Evolutionary conservation across 2,113 vertebrate species (phyloP).

Genomic region (Scartelaos histophorus): DNA sequence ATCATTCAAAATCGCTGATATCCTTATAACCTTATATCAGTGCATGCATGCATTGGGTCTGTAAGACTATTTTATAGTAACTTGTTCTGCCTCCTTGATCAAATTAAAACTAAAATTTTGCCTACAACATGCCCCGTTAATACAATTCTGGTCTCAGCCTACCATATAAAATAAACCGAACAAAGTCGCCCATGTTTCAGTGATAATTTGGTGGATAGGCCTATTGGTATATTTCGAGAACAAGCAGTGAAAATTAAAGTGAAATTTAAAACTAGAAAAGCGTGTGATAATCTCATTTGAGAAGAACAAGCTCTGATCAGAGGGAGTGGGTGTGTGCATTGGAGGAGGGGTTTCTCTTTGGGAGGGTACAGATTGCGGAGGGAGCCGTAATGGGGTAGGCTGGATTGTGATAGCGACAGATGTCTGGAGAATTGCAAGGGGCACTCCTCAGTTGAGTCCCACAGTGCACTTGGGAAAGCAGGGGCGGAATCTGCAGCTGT

Average conservation of each 20-base stretch:
- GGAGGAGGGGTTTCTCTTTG: constrained; percentile 58
- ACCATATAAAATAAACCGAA: neutral
- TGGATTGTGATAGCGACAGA: constrained; percentile 74
- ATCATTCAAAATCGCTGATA: neutral
- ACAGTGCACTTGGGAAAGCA: constrained; percentile 69
- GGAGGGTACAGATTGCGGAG: constrained; percentile 66
- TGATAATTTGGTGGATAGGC: neutral
- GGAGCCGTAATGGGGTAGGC: constrained; percentile 56
- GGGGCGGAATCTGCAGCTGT: constrained; percentile 74
- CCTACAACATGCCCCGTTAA: neutral
- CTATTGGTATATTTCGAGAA: neutral
- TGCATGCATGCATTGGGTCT: neutral
- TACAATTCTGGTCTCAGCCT: neutral
- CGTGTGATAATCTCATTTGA: constrained; percentile 3
- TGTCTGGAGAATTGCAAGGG: constrained; percentile 71
- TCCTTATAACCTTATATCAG: neutral
- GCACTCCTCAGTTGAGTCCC: constrained; percentile 58
- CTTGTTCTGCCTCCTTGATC: too few species aligned
- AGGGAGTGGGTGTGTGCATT: constrained; percentile 38
- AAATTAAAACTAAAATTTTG: neutral
- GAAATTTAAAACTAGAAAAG: constrained; percentile 11
- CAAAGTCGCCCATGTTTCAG: too few species aligned
- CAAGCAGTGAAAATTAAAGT: neutral
- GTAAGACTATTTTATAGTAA: neutral
- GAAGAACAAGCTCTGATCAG: neutral